Evolutionary conservation across 2,888 invertebrate genomes (phyloP).

Genomic region (Epistrophe eligans): DNA sequence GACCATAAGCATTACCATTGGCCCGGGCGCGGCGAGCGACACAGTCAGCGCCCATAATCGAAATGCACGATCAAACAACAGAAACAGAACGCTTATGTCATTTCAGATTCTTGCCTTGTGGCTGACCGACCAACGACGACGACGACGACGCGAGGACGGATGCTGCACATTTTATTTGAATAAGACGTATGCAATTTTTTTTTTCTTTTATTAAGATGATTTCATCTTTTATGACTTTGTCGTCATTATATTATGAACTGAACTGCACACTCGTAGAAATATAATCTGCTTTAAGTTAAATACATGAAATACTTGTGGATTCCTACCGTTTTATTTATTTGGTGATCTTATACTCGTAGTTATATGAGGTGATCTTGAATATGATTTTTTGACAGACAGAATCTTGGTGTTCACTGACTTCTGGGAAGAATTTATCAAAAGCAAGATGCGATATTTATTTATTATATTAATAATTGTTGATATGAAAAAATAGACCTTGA

Average conservation of each 20-base stretch:
- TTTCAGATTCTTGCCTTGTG: constrained; percentile 44
- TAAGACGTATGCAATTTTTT: constrained; percentile 32
- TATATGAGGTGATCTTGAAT: constrained; percentile 26
- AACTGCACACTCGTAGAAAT: constrained; percentile 19
- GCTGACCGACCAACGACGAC: constrained; percentile 12
- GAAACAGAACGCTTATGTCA: constrained; percentile 70
- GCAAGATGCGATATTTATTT: background rate
- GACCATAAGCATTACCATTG: constrained; percentile 55
- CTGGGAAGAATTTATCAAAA: constrained; percentile 8
- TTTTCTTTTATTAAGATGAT: constrained; percentile 60
- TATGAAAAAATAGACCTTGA: background rate
- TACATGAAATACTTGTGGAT: constrained; percentile 10
- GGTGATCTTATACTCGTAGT: background rate
- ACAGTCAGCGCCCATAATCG: constrained; percentile 32
- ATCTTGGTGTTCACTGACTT: constrained; percentile 24
- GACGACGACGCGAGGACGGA: too few relatives aligned
- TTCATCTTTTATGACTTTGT: constrained; percentile 54
- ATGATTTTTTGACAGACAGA: constrained; percentile 6
- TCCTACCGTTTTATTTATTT: constrained; percentile 30
- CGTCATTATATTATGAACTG: background rate
- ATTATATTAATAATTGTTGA: background rate
- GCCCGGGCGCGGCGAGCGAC: constrained; percentile 3
- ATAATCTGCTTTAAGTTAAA: constrained; percentile 19
- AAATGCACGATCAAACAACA: constrained; percentile 60
- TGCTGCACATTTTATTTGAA: constrained; percentile 64